Percentiles rank a stretch among this genome's conserved stretches.
phyloP scores from a whole-genome alignment of 2,113 vertebrate genomes.

The Chloroceryle aenea region DNA sequence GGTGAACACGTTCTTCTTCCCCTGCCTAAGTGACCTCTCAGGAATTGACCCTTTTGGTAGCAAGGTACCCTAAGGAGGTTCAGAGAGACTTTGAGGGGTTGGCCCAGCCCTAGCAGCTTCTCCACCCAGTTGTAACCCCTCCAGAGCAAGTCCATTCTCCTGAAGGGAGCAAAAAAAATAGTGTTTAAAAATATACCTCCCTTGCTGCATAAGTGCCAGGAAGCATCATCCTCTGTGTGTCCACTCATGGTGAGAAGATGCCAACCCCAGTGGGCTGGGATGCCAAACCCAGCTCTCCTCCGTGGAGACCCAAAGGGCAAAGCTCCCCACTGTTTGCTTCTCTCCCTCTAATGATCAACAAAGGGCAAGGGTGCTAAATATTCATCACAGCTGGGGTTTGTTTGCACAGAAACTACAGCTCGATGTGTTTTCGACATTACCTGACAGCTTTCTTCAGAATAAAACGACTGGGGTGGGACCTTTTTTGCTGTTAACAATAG shows the following conservation, averaged over 20 bases:
- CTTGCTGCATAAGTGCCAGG: too few species aligned
- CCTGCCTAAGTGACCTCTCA: neutral
- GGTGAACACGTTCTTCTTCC: rapidly evolving
- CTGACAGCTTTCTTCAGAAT: neutral
- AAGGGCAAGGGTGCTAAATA: neutral
- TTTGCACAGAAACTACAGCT: neutral
- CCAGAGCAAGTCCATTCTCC: neutral
- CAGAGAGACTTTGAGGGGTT: neutral
- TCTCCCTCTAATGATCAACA: neutral
- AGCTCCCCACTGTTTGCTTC: neutral
- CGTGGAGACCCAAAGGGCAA: rapidly evolving
- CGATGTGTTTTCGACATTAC: neutral
- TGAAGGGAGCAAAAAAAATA: neutral
- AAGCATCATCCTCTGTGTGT: neutral
- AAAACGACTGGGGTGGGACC: neutral
- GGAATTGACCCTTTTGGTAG: neutral
- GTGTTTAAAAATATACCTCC: neutral
- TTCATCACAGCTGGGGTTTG: neutral
- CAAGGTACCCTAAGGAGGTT: neutral
- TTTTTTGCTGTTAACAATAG: neutral
- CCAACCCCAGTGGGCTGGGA: rapidly evolving
- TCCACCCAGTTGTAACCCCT: neutral
- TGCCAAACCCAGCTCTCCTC: neutral
- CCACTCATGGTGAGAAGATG: rapidly evolving
- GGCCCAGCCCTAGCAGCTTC: neutral